Base-by-base conservation (phyloP, 2,888 invertebrate species). In the Melieria picta region DNA sequence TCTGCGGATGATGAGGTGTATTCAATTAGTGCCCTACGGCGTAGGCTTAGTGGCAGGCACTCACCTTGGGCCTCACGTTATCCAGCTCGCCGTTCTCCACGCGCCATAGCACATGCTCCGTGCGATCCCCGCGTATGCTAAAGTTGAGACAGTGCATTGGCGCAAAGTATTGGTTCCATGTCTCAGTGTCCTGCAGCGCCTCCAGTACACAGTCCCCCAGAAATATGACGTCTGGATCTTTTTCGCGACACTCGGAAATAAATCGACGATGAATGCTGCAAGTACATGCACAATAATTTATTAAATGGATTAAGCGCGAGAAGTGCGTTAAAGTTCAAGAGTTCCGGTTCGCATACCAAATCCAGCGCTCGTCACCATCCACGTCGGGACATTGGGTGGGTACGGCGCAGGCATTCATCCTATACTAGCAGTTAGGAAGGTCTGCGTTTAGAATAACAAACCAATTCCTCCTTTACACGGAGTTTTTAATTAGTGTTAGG, bases 201-300 rank as follows among this genome's bases (percentile, higher is more conserved):
- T 94, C 93, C 73, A 97, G 88, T 77, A 96, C 91, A 61, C 95
- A 95, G 87, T 97, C 97, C 1, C 97, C 97, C 76, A 97, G 91
- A 81, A 97, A 95, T 79, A 97, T 91, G 47, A 97, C 95, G 85
- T 97, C 97, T 11, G 95, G 96, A 87, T 97, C 97, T 87, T 94
- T 93, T 80, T 94, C 96, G 84, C 93, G 92, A 7, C 94, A 93
- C 85, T 96, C 94, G 10, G 91, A 90, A 71, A 96, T 89, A 87
- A 95, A 96, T 79, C 94, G 90, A 80, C 94, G 92, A 85, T 97
- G 97, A 77, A 84, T 83, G 73, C 84, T 83, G 45, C 3, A 30
- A 57, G 50, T n/a, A 5, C 7, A 45, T 10, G 13, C 10, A 42
- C 6, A 52, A 13, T 4, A 47, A 42, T 48, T 16, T 9, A 46